Evolutionary conservation across 1,140 invertebrate genomes (phyloP), one percentile per base, ranked within the genome.

Genomic region (Aphelinus certus): DNA sequence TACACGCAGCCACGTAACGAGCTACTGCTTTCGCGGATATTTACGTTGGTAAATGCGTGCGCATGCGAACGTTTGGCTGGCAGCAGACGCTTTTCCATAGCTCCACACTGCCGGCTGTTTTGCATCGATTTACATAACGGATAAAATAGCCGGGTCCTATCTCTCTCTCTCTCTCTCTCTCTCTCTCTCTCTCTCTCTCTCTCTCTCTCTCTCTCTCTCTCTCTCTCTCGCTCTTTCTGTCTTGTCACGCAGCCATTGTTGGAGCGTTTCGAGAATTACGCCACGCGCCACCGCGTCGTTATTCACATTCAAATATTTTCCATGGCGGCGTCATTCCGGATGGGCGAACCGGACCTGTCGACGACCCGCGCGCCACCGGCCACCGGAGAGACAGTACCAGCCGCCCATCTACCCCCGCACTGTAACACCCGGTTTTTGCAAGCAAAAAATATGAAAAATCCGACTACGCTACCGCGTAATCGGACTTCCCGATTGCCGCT

Each of bases 91-190:
- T 56, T 46, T 60, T 64, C 63, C 60, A 4, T 67, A 61, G 51
- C 55, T 51, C 51, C 63, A 10, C 48, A 58, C 51, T 4, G 51
- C 51, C 9, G 9, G 4, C 82, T 85, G 83, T 84, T 87, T 87
- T 87, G 82, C 85, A 87, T 87, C 76, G 81, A 87, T 87, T 87
- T 87, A 86, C 85, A 87, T 87, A 87, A 84, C 82, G 78, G 80
- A 83, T 83, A 85, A 85, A 86, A 86, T 83, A 82, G 79, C 77
- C 76, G 48, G 61, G 43, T 53, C 73, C 74, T 64, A 61, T 57
- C 64, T 60, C 73, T 42, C 62, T 47, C 61, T 56, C 47, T 61
- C n/a, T 57, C 53, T 9, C n/a, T n/a, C 47, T 66, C 63, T 58
- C 63, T 58, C 72, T 26, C 60, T 53, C 58, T 61, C 45, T 58